Evolutionary conservation across 2,113 vertebrate genomes (phyloP), one percentile per base, ranked within the genome.

Genomic region (Xenus cinereus): DNA sequence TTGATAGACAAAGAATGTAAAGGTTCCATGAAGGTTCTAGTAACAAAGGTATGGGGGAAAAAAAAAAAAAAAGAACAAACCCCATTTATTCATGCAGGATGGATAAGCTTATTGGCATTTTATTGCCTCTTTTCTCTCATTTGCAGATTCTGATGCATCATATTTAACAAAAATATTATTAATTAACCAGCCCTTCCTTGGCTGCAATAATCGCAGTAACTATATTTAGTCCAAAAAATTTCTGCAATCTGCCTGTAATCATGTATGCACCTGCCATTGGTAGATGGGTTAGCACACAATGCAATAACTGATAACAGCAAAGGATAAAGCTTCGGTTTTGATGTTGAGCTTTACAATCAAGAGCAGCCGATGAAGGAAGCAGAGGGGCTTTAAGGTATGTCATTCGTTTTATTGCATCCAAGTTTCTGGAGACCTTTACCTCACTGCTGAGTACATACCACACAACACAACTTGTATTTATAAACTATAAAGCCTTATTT

Each of bases 151-250:
- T 50, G 15, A 66, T 33, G 22, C 5, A 8, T 91, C 27, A 26
- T 6, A 24, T 6, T 35, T 37, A 72, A 69, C 5, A 2, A 54
- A 77, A 93, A 64, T 54, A 84, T 96, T 84, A 95, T 86, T 92
- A 79, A 97, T 95, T 95, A 97, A 95, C 87, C 50, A 95, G 77
- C 72, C 22, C 22, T 83, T 37, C 54, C 43, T 43, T 14, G 71
- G 19, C 66, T 87, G 45, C 18, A 57, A 67, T 80, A 74, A 91
- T 45, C 21, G 26, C 14, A 19, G 53, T 33, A 62, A 43, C 35
- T 60, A 12, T 7, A 32, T 68, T 82, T 33, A 24, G 66, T 87
- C 43, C 79, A 90, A 91, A 87, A 75, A 46, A 74, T 94, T 67
- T 30, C 67, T 72, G 14, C 85, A 96, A 90, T 85, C 62, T 83